phyloP scores from a whole-genome alignment of 2,797 vertebrate genomes.

The Carduelis carduelis region DNA sequence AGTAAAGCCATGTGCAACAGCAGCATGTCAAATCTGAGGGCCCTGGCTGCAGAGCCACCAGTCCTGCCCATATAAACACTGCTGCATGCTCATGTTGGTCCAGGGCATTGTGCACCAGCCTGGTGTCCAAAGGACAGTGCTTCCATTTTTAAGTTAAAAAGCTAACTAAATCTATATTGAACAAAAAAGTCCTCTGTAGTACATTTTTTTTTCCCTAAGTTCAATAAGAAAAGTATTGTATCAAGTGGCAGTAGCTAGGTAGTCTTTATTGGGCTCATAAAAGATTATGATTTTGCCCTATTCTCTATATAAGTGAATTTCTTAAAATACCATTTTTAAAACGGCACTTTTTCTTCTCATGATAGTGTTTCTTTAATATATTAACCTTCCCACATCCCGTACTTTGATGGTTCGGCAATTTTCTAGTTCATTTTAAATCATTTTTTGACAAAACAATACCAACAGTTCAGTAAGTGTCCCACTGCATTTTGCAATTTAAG shows the following conservation, averaged over 20 bases:
- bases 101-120: neutral
- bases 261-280: constrained; percentile 56
- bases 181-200: neutral
- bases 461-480: constrained; percentile 34
- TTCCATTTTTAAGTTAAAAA: neutral
- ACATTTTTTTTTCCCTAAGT: neutral
- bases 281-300: constrained; percentile 58
- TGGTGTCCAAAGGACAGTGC: neutral
- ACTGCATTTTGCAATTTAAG: constrained; percentile 42
- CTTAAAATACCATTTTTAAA: constrained; percentile 64
- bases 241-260: constrained; percentile 21
- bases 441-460: constrained; percentile 61
- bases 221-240: constrained; percentile 43
- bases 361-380: constrained; percentile 60
- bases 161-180: neutral
- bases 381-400: constrained; percentile 34
- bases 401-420: constrained; percentile 46
- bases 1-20: neutral
- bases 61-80: accelerated
- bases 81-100: neutral
- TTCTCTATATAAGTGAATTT: constrained; percentile 56
- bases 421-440: constrained; percentile 53
- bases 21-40: neutral
- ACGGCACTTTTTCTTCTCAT: neutral
- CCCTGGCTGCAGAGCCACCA: neutral